Evolutionary conservation across 2,888 invertebrate species (phyloP).

Genomic region (Drosophila melanosoma): DNA sequence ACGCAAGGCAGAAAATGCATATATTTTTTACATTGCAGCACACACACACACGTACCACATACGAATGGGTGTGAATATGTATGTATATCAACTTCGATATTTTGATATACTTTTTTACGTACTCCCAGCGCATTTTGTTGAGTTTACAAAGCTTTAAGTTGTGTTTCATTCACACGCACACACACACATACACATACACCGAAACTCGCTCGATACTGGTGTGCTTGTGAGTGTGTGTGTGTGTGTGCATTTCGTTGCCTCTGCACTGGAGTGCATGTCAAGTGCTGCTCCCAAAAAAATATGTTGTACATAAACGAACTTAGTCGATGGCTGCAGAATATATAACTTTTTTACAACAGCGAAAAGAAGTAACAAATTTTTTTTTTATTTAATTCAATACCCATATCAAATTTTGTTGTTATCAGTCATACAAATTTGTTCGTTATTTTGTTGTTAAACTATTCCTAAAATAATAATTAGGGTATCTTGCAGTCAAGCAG

Average conservation of each 20-base stretch:
- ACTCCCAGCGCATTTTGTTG: not conserved
- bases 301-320: not conserved
- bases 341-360: not conserved
- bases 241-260: not conserved
- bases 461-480: not conserved
- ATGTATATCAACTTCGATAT: conserved; percentile 10
- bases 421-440: no score
- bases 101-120: conserved; percentile 16
- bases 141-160: conserved; percentile 9
- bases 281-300: conserved; percentile 1
- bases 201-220: not conserved
- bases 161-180: conserved; percentile 1
- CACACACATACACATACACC: not conserved
- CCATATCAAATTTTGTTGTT: no score
- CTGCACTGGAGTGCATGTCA: not conserved
- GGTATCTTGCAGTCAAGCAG: not conserved
- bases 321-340: not conserved
- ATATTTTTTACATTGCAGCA: conserved; percentile 23
- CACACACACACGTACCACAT: not conserved
- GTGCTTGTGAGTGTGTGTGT: not conserved
- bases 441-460: no score
- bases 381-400: not conserved
- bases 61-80: not conserved
- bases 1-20: conserved; percentile 20
- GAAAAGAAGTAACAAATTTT: not conserved